A percentile compares a stretch with the other conserved stretches of the same genome.
phyloP scores from a whole-genome alignment of 2,888 invertebrate species.

The Caenorhabditis japonica region DNA sequence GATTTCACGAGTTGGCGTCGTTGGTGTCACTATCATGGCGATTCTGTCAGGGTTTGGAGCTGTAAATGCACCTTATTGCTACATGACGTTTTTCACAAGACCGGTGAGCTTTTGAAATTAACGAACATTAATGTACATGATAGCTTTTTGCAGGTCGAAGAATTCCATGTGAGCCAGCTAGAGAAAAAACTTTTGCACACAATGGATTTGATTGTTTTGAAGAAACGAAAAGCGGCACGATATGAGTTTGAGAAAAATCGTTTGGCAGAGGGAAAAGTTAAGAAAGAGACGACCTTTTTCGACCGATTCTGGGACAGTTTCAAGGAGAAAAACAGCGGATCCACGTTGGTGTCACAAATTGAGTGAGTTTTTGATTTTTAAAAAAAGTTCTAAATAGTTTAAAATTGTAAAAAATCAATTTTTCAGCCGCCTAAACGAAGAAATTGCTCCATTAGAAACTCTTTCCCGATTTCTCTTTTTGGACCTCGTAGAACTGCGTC shows the following conservation, averaged over 20 bases:
- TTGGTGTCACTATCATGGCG: slow-evolving; percentile 99
- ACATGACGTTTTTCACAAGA: slow-evolving; percentile 90
- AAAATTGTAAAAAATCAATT: too few species aligned
- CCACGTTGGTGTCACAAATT: slow-evolving; percentile 44
- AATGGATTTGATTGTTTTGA: slow-evolving; percentile 94
- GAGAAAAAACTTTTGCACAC: slow-evolving; percentile 85
- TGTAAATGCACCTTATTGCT: slow-evolving; percentile 98
- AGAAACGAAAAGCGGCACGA: slow-evolving; percentile 83
- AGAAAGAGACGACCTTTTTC: slow-evolving; percentile 27
- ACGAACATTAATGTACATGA: background rate
- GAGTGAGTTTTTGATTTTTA: slow-evolving; percentile 18
- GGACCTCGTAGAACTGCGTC: slow-evolving; percentile 92
- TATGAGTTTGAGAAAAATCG: slow-evolving; percentile 37
- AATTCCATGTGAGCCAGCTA: slow-evolving; percentile 41
- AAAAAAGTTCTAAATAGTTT: slow-evolving; percentile 1
- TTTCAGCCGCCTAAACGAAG: slow-evolving; percentile 78
- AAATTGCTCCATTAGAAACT: slow-evolving; percentile 91
- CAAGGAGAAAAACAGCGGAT: slow-evolving; percentile 38
- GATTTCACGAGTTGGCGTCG: slow-evolving; percentile 96
- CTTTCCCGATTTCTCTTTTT: slow-evolving; percentile 92
- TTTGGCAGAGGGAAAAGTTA: background rate
- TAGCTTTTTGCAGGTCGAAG: slow-evolving; percentile 30
- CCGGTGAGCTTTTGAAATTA: slow-evolving; percentile 40
- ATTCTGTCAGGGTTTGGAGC: slow-evolving; percentile 98
- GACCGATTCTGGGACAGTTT: slow-evolving; percentile 41